Conservation (phyloP, 2,888 invertebrate species). For the Phrixothrix hirtus region DNA sequence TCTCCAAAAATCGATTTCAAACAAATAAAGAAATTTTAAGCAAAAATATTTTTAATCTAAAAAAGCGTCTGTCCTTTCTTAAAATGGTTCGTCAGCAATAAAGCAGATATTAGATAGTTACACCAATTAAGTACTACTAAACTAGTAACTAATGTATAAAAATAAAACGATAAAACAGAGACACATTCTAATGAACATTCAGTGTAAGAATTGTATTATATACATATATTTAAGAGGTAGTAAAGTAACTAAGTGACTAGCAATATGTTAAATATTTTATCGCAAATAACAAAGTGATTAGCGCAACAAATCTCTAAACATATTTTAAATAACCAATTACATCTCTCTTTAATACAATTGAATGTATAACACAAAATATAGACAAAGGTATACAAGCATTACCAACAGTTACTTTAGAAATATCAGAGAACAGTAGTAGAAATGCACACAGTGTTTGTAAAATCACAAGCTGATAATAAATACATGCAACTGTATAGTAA, state of each 20-base stretch:
- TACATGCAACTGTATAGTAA: slow-evolving; percentile 33
- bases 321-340: slow-evolving; percentile 39
- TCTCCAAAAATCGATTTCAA: too few relatives aligned
- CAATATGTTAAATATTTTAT: slow-evolving; percentile 13
- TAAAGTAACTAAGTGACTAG: slow-evolving; percentile 42
- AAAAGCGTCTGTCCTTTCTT: too few relatives aligned
- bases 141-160: slow-evolving; percentile 20
- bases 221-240: slow-evolving; percentile 44
- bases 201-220: slow-evolving; percentile 23
- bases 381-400: slow-evolving; percentile 28
- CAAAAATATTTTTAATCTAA: too few relatives aligned
- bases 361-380: slow-evolving; percentile 14
- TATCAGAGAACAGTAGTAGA: background rate
- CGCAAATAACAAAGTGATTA: slow-evolving; percentile 43
- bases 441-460: slow-evolving; percentile 2
- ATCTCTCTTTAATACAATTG: slow-evolving; percentile 9
- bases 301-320: slow-evolving; percentile 47
- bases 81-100: too few relatives aligned
- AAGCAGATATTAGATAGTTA: too few relatives aligned
- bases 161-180: slow-evolving; percentile 11
- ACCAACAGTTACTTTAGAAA: slow-evolving; percentile 33
- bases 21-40: too few relatives aligned
- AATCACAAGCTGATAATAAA: slow-evolving; percentile 9
- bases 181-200: slow-evolving; percentile 6
- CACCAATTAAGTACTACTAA: slow-evolving; percentile 19